A percentile compares a stretch with the other conserved stretches of the same genome.
These are phyloP conservation scores for Andricus quercusramuli DNA, from an alignment of 2,888 invertebrate genomes.

Conservation along the genomic window DNA sequence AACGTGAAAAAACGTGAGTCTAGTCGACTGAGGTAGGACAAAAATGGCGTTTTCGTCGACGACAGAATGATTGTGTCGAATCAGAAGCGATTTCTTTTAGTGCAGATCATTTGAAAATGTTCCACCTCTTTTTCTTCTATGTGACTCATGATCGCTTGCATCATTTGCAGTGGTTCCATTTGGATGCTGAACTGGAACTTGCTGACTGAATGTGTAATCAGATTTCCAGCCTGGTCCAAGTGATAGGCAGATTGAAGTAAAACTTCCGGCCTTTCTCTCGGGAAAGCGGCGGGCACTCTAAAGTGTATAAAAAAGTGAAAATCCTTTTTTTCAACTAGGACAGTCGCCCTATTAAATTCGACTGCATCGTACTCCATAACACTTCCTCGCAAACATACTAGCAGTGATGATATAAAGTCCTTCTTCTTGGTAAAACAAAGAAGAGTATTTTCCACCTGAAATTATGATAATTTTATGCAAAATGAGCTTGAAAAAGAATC, in stretches of 20 bases:
- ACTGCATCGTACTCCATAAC: slow-evolving; percentile 79
- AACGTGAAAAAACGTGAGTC: background rate
- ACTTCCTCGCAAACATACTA: slow-evolving; percentile 71
- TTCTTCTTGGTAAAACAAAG: slow-evolving; percentile 54
- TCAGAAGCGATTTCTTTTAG: slow-evolving; percentile 51
- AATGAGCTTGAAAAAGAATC: too few species aligned
- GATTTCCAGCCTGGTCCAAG: slow-evolving; percentile 59
- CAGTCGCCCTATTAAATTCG: slow-evolving; percentile 71
- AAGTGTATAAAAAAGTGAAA: slow-evolving; percentile 77
- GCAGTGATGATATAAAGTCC: slow-evolving; percentile 64
- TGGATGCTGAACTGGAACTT: slow-evolving; percentile 72
- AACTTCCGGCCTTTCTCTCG: slow-evolving; percentile 81
- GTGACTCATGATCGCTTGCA: slow-evolving; percentile 65
- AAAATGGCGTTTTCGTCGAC: slow-evolving; percentile 4
- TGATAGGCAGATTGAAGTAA: slow-evolving; percentile 82
- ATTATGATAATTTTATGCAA: slow-evolving; percentile 50
- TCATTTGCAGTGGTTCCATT: slow-evolving; percentile 68
- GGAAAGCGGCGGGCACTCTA: slow-evolving; percentile 77
- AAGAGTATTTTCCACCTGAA: slow-evolving; percentile 61
- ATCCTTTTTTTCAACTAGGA: slow-evolving; percentile 77
- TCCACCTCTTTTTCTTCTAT: slow-evolving; percentile 66
- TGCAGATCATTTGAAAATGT: slow-evolving; percentile 58
- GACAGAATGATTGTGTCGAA: background rate
- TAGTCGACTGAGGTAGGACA: slow-evolving; percentile 14
- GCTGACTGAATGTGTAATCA: slow-evolving; percentile 59